Conservation (phyloP, 1,140 invertebrate genomes). For the Cydia splendana region DNA sequence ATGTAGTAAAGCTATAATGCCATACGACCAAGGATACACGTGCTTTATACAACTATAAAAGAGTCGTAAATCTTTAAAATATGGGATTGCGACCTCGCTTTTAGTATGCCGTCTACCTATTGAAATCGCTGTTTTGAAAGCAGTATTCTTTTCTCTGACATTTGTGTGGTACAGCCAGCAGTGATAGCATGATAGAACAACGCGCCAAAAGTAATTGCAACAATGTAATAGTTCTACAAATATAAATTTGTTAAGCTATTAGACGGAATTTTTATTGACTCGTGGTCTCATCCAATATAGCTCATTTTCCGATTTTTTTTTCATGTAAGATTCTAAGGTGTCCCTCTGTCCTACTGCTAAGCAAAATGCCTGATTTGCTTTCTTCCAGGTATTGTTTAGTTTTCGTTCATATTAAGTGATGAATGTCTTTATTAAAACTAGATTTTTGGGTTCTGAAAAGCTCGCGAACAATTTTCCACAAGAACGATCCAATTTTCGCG, state of each 20-base stretch:
- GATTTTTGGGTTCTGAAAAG: not conserved
- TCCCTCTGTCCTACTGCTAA: too few species aligned
- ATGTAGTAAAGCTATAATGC: conserved; percentile 8
- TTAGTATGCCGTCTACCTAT: not conserved
- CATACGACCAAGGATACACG: not conserved
- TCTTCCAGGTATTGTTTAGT: too few species aligned
- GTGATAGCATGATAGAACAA: too few species aligned
- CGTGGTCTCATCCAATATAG: too few species aligned
- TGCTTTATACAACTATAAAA: conserved; percentile 13
- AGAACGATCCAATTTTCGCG: conserved; percentile 5
- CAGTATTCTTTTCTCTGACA: not conserved
- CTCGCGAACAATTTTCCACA: conserved; percentile 21
- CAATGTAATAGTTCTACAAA: too few species aligned
- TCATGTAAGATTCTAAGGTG: too few species aligned
- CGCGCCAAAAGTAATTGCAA: too few species aligned
- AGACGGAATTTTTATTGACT: too few species aligned
- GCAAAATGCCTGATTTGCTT: too few species aligned
- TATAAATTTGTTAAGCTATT: too few species aligned
- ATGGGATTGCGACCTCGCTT: not conserved
- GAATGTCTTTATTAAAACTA: not conserved
- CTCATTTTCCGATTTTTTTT: too few species aligned
- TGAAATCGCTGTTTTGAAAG: not conserved
- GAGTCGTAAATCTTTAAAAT: not conserved
- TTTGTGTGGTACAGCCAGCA: not conserved
- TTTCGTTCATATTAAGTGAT: too few species aligned